A percentile compares a stretch with the other conserved stretches of the same genome.
Evolutionary conservation across 2,113 vertebrate genomes (phyloP).

Genomic region (Axis porcinus): DNA sequence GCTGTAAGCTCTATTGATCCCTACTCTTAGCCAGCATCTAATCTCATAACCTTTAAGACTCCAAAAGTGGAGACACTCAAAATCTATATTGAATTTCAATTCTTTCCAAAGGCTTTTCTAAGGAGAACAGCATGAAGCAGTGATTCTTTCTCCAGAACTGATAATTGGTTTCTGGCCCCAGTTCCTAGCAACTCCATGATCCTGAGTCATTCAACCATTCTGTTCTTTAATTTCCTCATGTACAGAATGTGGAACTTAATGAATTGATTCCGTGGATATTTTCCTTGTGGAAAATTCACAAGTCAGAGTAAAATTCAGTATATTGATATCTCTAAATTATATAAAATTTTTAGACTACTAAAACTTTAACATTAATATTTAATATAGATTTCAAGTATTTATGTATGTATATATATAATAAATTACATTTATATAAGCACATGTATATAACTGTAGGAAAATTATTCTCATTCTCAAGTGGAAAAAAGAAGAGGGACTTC

Average conservation of each 20-base stretch:
- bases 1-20: slow-evolving; percentile 35
- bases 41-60: slow-evolving; percentile 62
- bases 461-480: not conserved
- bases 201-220: not conserved
- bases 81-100: slow-evolving; percentile 56
- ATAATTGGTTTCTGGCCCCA: not conserved
- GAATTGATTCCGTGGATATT: not conserved
- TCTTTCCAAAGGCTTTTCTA: slow-evolving; percentile 4
- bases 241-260: not conserved
- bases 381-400: not conserved
- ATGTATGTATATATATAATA: not conserved
- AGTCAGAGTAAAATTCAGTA: not conserved
- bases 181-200: not conserved
- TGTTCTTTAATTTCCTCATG: not conserved
- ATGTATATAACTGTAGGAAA: not conserved
- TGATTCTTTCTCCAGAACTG: not conserved
- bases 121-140: not conserved
- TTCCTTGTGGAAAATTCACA: not conserved
- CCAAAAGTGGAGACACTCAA: slow-evolving; percentile 38
- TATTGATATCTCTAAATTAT: not conserved
- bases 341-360: not conserved
- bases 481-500: not conserved
- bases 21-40: slow-evolving; percentile 31
- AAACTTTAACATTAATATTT: not conserved
- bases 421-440: not conserved